Evolutionary conservation across 2,888 invertebrate genomes (phyloP).

Genomic region (Bedellia somnulentella): DNA sequence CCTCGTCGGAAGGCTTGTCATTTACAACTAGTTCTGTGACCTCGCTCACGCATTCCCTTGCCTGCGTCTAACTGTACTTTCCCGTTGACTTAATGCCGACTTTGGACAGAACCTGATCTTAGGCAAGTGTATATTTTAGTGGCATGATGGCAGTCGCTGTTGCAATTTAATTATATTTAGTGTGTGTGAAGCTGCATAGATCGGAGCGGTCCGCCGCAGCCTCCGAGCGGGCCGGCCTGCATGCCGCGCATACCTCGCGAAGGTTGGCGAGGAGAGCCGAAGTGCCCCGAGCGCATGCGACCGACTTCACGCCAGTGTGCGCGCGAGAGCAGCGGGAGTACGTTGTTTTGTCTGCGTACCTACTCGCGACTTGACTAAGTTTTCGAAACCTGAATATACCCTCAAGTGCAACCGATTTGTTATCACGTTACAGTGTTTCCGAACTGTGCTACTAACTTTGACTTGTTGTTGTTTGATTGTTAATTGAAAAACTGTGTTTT

Average conservation of each 20-base stretch:
- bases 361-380: conserved; percentile 40
- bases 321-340: conserved; percentile 58
- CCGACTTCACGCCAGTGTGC: conserved; percentile 56
- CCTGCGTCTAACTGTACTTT: conserved; percentile 61
- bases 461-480: neutral
- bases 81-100: conserved; percentile 57
- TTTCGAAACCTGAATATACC: too few relatives aligned
- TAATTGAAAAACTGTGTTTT: conserved; percentile 14
- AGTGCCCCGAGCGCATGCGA: conserved; percentile 31
- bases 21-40: conserved; percentile 61
- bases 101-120: conserved; percentile 58
- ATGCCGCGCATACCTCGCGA: conserved; percentile 49
- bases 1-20: conserved; percentile 51
- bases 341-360: conserved; percentile 35
- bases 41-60: conserved; percentile 62
- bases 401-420: too few relatives aligned
- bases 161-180: conserved; percentile 58
- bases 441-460: neutral
- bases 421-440: neutral
- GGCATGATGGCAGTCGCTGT: conserved; percentile 42
- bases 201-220: conserved; percentile 27
- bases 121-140: conserved; percentile 50
- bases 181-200: conserved; percentile 20
- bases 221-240: conserved; percentile 26
- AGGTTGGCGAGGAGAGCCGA: conserved; percentile 30